Base-by-base conservation (phyloP, 2,797 vertebrate genomes). In the Hephaestus fuliginosus region DNA sequence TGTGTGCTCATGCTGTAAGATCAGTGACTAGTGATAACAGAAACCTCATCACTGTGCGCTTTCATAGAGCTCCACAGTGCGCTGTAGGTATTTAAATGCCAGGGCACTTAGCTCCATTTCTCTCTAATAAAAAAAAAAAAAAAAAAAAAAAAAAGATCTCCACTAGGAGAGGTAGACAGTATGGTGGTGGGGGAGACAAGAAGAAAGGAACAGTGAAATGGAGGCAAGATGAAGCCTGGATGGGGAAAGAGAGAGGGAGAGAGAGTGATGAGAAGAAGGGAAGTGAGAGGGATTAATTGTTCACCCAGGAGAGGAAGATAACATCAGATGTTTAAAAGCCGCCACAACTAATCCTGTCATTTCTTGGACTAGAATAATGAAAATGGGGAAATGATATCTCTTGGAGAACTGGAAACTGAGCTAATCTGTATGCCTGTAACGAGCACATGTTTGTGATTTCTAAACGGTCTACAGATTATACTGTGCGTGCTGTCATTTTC, bases 321-420 rank as follows among this genome's bases (percentile, higher is more conserved):
- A 90, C 86, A 95, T 94, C 94, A 89, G 90, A 94, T 95, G 90
- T 94, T 92, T 93, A 92, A 94, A 95, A 92, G 90, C 90, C 74
- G 78, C 92, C 89, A 91, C 91, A 91, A 90, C 92, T 95, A 95
- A 95, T 95, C 92, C 91, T 91, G 91, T 93, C 93, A 94, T 92
- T 93, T 93, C 86, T 91, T 91, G 91, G 91, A 86, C 88, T 82
- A 85, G 86, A 93, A 93, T 91, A 94, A 93, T 91, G 87, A 91
- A 93, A 91, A 90, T 85, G 77, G 88, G 89, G 86, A 82, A 93
- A 88, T 62, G 41, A 89, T 92, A 92, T 93, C 90, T 91, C 53
- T 48, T 70, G 73, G 87, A 91, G 90, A 86, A 85, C 74, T 91
- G 84, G 85, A 91, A 90, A 86, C 81, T 25, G 67, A 90, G 90